Evolutionary conservation across 2,888 invertebrate species (phyloP).

Genomic region (Sclerodermus sp.): DNA sequence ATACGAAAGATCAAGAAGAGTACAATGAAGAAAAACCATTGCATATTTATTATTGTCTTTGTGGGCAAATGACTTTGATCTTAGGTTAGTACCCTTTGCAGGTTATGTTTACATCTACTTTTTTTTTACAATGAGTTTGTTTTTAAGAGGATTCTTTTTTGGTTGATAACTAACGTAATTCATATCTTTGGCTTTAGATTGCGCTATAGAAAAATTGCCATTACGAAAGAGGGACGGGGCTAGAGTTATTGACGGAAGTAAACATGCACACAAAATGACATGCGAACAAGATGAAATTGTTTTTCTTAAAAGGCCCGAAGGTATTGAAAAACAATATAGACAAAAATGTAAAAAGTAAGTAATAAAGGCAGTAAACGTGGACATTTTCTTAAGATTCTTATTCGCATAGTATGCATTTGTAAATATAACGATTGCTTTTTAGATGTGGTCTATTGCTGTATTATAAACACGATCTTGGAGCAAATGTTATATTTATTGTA

Average conservation of each 20-base stretch:
- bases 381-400: no score
- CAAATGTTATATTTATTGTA: constrained; percentile 87
- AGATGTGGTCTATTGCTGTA: constrained; percentile 86
- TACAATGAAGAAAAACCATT: constrained; percentile 95
- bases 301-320: constrained; percentile 82
- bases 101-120: no score
- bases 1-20: constrained; percentile 96
- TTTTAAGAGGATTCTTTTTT: no score
- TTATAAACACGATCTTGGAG: constrained; percentile 84
- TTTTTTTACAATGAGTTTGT: no score
- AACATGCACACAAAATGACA: constrained; percentile 94
- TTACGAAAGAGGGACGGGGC: constrained; percentile 87
- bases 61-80: constrained; percentile 96
- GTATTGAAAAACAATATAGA: constrained; percentile 90
- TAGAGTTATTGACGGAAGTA: constrained; percentile 89
- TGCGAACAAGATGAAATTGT: constrained; percentile 88
- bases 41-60: constrained; percentile 96
- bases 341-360: constrained; percentile 81
- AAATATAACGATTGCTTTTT: constrained; percentile 12
- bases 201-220: constrained; percentile 85
- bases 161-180: no score
- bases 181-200: constrained; percentile 66
- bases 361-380: no score
- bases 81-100: no score
- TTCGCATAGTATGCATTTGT: no score